Conservation (phyloP, 1,140 invertebrate genomes). For the Brachionus calyciflorus region DNA sequence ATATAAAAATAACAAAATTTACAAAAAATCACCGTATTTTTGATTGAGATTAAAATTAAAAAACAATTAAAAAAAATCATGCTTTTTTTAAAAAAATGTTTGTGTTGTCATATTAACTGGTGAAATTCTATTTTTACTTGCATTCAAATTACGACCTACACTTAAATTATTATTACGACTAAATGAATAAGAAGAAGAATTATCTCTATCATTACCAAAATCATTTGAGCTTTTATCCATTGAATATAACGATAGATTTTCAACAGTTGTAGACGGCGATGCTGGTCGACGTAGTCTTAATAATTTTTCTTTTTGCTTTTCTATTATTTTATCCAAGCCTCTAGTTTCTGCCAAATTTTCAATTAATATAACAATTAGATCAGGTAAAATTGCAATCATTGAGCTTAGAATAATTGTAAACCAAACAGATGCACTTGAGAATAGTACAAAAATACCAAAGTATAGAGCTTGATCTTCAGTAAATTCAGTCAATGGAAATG, state of each 20-base stretch:
- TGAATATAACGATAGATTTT: slow-evolving; percentile 17
- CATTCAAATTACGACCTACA: neutral
- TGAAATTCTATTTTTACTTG: neutral
- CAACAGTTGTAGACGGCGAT: neutral
- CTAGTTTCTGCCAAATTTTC: slow-evolving; percentile 47
- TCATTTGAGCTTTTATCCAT: neutral
- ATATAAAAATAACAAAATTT: too few species aligned
- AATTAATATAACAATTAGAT: slow-evolving; percentile 57
- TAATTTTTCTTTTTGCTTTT: slow-evolving; percentile 6
- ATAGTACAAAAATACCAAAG: slow-evolving; percentile 65
- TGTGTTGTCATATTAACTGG: neutral
- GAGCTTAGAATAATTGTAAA: slow-evolving; percentile 64
- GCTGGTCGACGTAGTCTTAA: neutral
- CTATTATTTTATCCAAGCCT: neutral
- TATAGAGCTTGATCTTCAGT: slow-evolving; percentile 61
- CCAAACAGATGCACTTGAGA: slow-evolving; percentile 66
- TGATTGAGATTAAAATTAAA: too few species aligned
- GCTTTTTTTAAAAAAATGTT: neutral
- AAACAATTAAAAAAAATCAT: too few species aligned
- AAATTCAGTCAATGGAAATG: slow-evolving; percentile 44
- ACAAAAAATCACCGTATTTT: too few species aligned
- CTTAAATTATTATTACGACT: neutral
- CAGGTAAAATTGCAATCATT: slow-evolving; percentile 66
- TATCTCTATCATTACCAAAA: neutral
- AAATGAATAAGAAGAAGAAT: neutral